Evolutionary conservation across 2,888 invertebrate genomes (phyloP).

Genomic region (Campoplex nolae): DNA sequence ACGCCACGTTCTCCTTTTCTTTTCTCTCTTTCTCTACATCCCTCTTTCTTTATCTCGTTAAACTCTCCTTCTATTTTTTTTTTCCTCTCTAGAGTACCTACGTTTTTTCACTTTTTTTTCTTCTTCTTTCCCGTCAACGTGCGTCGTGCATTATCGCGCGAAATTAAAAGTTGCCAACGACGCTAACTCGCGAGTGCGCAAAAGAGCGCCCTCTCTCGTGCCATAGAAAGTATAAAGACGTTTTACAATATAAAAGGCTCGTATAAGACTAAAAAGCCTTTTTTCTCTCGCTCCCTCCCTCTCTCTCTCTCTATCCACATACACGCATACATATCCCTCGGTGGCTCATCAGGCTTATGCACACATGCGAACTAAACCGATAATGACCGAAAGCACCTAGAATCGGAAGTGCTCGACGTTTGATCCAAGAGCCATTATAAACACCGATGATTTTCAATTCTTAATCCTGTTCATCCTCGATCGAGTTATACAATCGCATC

Average conservation of each 20-base stretch:
- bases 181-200: slow-evolving; percentile 36
- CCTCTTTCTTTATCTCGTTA: slow-evolving; percentile 46
- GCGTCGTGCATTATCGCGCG: slow-evolving; percentile 57
- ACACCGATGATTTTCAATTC: no score
- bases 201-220: slow-evolving; percentile 10
- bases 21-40: slow-evolving; percentile 11
- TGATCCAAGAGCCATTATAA: no score
- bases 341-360: neutral
- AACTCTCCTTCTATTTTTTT: slow-evolving; percentile 20
- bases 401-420: no score
- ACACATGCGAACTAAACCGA: neutral
- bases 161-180: slow-evolving; percentile 68
- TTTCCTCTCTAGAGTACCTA: slow-evolving; percentile 31
- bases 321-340: neutral
- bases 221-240: slow-evolving; percentile 40
- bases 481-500: no score
- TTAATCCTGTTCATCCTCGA: no score
- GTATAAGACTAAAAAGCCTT: slow-evolving; percentile 29
- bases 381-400: neutral
- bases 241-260: slow-evolving; percentile 38
- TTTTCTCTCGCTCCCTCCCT: neutral
- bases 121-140: slow-evolving; percentile 17
- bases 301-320: neutral
- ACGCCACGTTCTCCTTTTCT: slow-evolving; percentile 26
- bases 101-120: slow-evolving; percentile 18